Evolutionary conservation across 2,888 invertebrate genomes (phyloP).

Genomic region (Dromius quadrimaculatus): DNA sequence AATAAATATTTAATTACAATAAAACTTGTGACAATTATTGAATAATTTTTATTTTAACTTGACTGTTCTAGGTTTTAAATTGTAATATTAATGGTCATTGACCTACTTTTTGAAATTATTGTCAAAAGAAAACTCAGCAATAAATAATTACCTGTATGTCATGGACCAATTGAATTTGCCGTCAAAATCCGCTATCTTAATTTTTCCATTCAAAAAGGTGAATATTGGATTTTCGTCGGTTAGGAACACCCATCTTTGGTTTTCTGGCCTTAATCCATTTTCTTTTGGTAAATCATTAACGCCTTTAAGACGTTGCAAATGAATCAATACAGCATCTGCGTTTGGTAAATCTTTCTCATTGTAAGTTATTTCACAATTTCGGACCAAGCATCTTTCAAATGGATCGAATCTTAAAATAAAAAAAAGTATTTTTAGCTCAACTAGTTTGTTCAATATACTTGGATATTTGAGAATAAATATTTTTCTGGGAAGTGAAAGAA

Average conservation of each 20-base stretch:
- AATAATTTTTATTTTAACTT: too few species aligned
- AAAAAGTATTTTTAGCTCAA: background rate
- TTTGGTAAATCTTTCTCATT: slow-evolving; percentile 65
- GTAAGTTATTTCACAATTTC: slow-evolving; percentile 74
- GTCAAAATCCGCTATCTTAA: slow-evolving; percentile 67
- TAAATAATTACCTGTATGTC: slow-evolving; percentile 73
- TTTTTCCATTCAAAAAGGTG: slow-evolving; percentile 68
- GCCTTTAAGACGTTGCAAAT: slow-evolving; percentile 68
- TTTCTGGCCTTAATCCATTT: slow-evolving; percentile 62
- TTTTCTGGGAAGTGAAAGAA: background rate
- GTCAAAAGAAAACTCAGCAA: too few species aligned
- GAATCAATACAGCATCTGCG: slow-evolving; percentile 77
- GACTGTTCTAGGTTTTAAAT: too few species aligned
- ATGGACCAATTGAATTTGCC: slow-evolving; percentile 81
- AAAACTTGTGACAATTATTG: too few species aligned
- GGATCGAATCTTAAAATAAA: slow-evolving; percentile 67
- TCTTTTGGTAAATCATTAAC: slow-evolving; percentile 69
- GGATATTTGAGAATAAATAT: too few species aligned
- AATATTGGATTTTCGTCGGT: slow-evolving; percentile 77
- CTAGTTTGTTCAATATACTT: background rate
- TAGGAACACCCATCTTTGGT: slow-evolving; percentile 78
- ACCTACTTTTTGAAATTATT: too few species aligned
- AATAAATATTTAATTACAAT: too few species aligned
- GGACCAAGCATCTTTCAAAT: slow-evolving; percentile 72
- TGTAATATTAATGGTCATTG: too few species aligned